A percentile compares a stretch with the other conserved stretches of the same genome.
Conservation (phyloP, 2,797 vertebrate species). For the Alauda arvensis region DNA sequence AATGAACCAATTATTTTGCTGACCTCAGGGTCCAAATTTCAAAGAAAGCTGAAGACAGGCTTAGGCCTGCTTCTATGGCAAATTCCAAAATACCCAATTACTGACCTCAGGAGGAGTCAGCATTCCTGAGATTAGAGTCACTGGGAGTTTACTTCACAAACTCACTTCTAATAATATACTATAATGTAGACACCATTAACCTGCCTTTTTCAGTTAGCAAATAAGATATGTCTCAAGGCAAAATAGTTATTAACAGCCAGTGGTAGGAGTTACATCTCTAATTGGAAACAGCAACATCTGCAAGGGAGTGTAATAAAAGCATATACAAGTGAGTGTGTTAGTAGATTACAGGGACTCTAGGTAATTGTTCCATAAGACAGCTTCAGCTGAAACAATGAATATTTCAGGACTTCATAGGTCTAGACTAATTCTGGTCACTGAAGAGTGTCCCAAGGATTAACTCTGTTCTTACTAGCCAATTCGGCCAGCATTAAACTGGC, state of each 20-base stretch:
- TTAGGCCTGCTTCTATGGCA: constrained; percentile 80
- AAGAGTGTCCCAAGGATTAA: constrained; percentile 20
- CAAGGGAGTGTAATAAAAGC: constrained; percentile 63
- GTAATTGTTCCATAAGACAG: constrained; percentile 40
- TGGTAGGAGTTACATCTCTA: constrained; percentile 68
- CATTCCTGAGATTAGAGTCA: constrained; percentile 83
- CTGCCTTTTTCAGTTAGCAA: constrained; percentile 77
- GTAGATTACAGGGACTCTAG: constrained; percentile 19
- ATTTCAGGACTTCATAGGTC: constrained; percentile 1
- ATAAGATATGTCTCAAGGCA: constrained; percentile 72
- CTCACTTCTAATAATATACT: constrained; percentile 79
- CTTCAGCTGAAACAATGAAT: constrained; percentile 6
- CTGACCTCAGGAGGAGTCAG: constrained; percentile 77
- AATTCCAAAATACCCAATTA: constrained; percentile 76
- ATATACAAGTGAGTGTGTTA: constrained; percentile 44
- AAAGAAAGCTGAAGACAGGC: constrained; percentile 82
- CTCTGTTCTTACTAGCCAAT: constrained; percentile 5
- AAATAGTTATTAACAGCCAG: constrained; percentile 75
- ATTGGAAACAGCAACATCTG: constrained; percentile 80
- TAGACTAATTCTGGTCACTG: background rate
- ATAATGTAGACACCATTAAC: constrained; percentile 75
- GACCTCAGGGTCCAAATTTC: constrained; percentile 78
- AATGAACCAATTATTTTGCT: constrained; percentile 78
- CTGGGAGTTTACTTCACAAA: constrained; percentile 77
- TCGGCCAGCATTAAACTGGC: background rate